Percentiles rank a stretch among this genome's conserved stretches.
Evolutionary conservation across 2,888 invertebrate species (phyloP).

Genomic region (Drosophila siamana): DNA sequence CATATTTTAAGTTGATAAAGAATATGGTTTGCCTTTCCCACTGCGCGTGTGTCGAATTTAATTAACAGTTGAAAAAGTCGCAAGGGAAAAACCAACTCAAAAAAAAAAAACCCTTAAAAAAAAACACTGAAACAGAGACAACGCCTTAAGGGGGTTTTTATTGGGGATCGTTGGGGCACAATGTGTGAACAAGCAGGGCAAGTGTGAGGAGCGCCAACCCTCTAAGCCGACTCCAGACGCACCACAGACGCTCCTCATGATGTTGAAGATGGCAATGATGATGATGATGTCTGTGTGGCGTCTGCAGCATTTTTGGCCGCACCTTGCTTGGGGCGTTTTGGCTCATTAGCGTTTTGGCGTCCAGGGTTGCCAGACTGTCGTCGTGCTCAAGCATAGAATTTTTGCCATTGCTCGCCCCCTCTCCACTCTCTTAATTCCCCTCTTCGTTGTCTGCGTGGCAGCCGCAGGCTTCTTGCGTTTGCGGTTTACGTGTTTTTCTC

Average conservation of each 20-base stretch:
- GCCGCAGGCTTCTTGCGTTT: conserved; percentile 21
- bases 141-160: conserved; percentile 12
- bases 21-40: neutral
- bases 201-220: neutral
- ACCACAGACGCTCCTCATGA: neutral
- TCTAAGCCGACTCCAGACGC: neutral
- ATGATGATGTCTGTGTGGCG: conserved; percentile 53
- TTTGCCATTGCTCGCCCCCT: conserved; percentile 83
- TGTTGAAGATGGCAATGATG: conserved; percentile 17
- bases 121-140: conserved; percentile 4
- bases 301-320: conserved; percentile 61
- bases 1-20: conserved; percentile 52
- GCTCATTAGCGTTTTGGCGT: conserved; percentile 75
- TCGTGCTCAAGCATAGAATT: conserved; percentile 78
- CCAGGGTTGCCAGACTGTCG: conserved; percentile 62
- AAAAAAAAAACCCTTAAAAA: too few species aligned
- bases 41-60: conserved; percentile 69
- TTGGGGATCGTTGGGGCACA: conserved; percentile 38
- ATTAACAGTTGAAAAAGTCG: conserved; percentile 69
- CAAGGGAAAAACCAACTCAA: conserved; percentile 24
- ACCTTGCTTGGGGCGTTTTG: conserved; percentile 79
- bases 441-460: conserved; percentile 28
- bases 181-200: conserved; percentile 61
- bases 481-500: conserved; percentile 20
- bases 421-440: conserved; percentile 57